These are phyloP conservation scores for Orchesella flavescens DNA, from an alignment of 2,888 invertebrate genomes.

Conservation along the genomic window DNA sequence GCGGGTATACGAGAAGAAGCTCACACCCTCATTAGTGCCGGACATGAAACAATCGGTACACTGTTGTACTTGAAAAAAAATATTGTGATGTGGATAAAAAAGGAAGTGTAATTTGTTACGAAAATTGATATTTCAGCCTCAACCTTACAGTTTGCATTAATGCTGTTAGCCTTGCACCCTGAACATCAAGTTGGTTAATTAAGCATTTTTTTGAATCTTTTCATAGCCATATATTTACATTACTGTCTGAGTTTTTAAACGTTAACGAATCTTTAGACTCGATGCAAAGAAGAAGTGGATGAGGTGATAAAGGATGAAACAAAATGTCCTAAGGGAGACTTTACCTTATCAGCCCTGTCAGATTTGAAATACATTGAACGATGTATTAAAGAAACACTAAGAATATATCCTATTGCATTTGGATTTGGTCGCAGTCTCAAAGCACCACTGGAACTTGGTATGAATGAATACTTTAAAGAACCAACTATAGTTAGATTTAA, in stretches of 20 bases:
- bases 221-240: too few species aligned
- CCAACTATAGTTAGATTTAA: too few species aligned
- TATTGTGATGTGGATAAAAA: not conserved
- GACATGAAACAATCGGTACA: constrained; percentile 53
- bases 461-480: too few species aligned
- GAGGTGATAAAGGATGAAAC: constrained; percentile 15
- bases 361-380: constrained; percentile 41
- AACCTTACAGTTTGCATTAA: constrained; percentile 45
- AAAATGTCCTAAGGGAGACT: constrained; percentile 48
- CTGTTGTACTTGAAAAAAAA: not conserved
- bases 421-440: constrained; percentile 13
- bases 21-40: constrained; percentile 49
- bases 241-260: not conserved
- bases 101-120: not conserved
- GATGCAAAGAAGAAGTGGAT: constrained; percentile 49
- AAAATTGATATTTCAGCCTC: constrained; percentile 12
- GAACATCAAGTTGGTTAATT: constrained; percentile 42
- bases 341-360: constrained; percentile 32
- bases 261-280: constrained; percentile 12
- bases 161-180: constrained; percentile 40
- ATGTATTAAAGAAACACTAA: constrained; percentile 44
- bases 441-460: constrained; percentile 37
- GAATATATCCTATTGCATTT: constrained; percentile 41
- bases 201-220: not conserved
- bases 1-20: constrained; percentile 50